Evolutionary conservation across 2,888 invertebrate genomes (phyloP).

Genomic region (Lacanobia wlatinum): DNA sequence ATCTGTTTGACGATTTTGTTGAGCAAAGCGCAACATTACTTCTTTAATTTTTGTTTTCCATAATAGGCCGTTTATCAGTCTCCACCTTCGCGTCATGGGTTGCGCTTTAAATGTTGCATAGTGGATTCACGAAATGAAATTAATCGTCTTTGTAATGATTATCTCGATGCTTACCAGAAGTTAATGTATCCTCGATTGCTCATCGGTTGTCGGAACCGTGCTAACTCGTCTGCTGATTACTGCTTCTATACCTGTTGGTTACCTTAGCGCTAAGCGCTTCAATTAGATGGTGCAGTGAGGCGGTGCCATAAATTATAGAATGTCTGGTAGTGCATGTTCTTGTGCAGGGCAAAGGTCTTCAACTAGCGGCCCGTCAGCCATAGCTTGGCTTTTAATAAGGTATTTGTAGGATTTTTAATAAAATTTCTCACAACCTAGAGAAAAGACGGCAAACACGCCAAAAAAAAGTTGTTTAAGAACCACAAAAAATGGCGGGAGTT

Average conservation of each 20-base stretch:
- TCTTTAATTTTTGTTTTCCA: background rate
- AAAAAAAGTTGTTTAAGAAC: too few relatives aligned
- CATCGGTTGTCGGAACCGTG: background rate
- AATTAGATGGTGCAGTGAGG: background rate
- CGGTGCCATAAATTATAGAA: background rate
- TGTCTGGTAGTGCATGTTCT: background rate
- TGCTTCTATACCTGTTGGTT: constrained; percentile 2
- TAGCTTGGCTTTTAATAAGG: too few relatives aligned
- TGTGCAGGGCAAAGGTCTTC: background rate
- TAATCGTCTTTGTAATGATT: too few relatives aligned
- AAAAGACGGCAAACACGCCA: too few relatives aligned
- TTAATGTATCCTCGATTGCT: background rate
- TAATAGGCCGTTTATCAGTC: background rate
- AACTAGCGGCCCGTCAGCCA: background rate
- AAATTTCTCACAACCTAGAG: too few relatives aligned
- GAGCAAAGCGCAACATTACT: too few relatives aligned
- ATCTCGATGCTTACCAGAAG: background rate
- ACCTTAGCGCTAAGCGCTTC: background rate
- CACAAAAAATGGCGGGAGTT: too few relatives aligned
- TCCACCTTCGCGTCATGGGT: background rate
- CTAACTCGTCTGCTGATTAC: background rate
- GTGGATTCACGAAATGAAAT: background rate
- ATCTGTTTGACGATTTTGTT: too few relatives aligned
- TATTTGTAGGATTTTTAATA: too few relatives aligned
- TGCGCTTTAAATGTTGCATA: background rate